Evolutionary conservation across 2,888 invertebrate species (phyloP).

Genomic region (Metallyticus violacea): DNA sequence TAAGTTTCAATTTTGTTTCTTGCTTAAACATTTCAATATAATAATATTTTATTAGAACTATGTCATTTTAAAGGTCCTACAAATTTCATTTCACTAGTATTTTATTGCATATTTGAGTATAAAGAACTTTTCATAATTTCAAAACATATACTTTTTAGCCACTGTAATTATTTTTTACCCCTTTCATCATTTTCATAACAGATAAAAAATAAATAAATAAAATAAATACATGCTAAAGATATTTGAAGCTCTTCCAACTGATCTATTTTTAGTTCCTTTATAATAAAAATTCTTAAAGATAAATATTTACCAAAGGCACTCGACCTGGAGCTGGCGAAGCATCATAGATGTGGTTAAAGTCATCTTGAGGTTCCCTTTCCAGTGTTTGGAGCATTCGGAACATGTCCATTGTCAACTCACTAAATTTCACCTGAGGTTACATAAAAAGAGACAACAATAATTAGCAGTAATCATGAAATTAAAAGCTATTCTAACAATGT

Average conservation of each 20-base stretch:
- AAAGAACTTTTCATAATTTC: too few relatives aligned
- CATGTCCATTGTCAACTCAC: conserved; percentile 97
- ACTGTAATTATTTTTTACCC: background rate
- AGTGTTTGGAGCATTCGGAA: conserved; percentile 94
- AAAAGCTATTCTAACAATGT: background rate
- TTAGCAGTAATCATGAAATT: background rate
- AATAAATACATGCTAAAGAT: too few relatives aligned
- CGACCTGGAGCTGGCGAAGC: conserved; percentile 68
- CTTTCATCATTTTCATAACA: too few relatives aligned
- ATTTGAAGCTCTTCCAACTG: too few relatives aligned
- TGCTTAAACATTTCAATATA: too few relatives aligned
- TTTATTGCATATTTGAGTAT: too few relatives aligned
- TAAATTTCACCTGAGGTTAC: conserved; percentile 74
- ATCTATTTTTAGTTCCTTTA: too few relatives aligned
- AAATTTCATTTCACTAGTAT: too few relatives aligned
- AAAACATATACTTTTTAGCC: background rate
- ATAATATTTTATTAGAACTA: too few relatives aligned
- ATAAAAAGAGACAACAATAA: background rate
- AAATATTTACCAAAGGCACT: conserved; percentile 56
- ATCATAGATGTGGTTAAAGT: conserved; percentile 69
- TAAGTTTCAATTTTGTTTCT: too few relatives aligned
- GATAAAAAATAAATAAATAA: too few relatives aligned
- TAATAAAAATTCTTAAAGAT: background rate
- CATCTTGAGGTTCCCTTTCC: conserved; percentile 87
- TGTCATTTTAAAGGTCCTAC: too few relatives aligned